phyloP scores from a whole-genome alignment of 2,888 invertebrate species.

The Hirudinaria manillensis region DNA sequence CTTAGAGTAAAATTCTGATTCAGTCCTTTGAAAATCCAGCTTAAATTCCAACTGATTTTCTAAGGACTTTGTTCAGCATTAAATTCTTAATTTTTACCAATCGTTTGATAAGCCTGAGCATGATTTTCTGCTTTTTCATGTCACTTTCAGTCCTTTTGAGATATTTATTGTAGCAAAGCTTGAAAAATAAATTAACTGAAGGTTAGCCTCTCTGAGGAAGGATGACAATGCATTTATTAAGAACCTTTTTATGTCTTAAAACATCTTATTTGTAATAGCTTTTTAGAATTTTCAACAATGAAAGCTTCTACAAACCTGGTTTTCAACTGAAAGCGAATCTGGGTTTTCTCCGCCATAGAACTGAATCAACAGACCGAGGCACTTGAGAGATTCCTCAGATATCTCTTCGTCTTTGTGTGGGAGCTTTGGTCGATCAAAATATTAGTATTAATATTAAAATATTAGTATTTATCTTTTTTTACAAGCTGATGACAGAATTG shows the following conservation, averaged over 20 bases:
- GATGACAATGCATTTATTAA: too few relatives aligned
- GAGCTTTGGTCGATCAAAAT: slow-evolving; percentile 42
- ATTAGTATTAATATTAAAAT: neutral
- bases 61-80: neutral
- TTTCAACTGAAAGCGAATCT: slow-evolving; percentile 41
- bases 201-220: too few relatives aligned
- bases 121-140: slow-evolving; percentile 51
- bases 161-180: neutral
- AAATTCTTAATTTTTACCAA: slow-evolving; percentile 42
- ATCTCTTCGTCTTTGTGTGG: slow-evolving; percentile 51
- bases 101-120: slow-evolving; percentile 52
- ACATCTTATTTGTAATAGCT: neutral
- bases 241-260: too few relatives aligned
- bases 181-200: neutral
- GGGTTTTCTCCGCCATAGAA: slow-evolving; percentile 54
- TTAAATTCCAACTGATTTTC: too few relatives aligned
- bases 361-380: slow-evolving; percentile 51
- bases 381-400: slow-evolving; percentile 48
- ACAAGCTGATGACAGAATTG: neutral
- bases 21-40: too few relatives aligned
- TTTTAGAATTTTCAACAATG: neutral
- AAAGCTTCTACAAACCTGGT: slow-evolving; percentile 31
- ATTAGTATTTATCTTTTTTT: neutral
- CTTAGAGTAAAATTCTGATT: too few relatives aligned
- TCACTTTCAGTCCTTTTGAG: slow-evolving; percentile 42